Base-by-base conservation (phyloP, 2,888 invertebrate genomes). In the Xanthia icteritia region DNA sequence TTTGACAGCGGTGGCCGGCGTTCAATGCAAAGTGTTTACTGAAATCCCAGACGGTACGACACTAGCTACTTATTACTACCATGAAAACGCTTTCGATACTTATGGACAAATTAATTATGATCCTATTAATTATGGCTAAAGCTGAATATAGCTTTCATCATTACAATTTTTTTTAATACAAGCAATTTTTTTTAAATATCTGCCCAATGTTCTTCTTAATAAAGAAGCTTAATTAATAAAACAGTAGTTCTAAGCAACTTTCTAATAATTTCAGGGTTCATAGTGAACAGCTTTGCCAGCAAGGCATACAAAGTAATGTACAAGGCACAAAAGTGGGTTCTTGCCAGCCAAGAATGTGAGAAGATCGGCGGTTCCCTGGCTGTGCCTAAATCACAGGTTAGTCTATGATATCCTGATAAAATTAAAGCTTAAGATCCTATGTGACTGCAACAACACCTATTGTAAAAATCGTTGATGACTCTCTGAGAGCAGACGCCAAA, bases 311-410 rank as follows among this genome's bases (percentile, higher is more conserved):
- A 84, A 72, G 63, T 96, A 36, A 88, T 94, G 78, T 95, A 94
- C 76, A 81, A 89, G 5, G 89, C 95, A 0, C 86, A 91, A 54
- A 81, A 86, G 1, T 96, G 96, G 96, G 79, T 75, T 0, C 86
- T 77, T 0, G 95, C 96, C 3, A 86, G 78, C 36, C 81, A 90
- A 0, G 70, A 73, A 0, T 96, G 96, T 72, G 84, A 79, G 17
- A 69, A 82, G 0, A 87, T 88, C 0, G 92, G 92, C 0, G 93
- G 90, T 0, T 92, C 91, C 51, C 88, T 96, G 0, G 95, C 95
- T 4, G 94, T 95, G 8, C 96, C 96, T 0, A 92, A 91, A 58
- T 89, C 94, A 17, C 84, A 92, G 91, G 96, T 95, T 39, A 2
- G 58, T 67, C 17, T 58, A 36, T n/a, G 11, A n/a, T 11, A 23